Conservation (phyloP, 1,140 invertebrate genomes). For the Plodia interpunctella region DNA sequence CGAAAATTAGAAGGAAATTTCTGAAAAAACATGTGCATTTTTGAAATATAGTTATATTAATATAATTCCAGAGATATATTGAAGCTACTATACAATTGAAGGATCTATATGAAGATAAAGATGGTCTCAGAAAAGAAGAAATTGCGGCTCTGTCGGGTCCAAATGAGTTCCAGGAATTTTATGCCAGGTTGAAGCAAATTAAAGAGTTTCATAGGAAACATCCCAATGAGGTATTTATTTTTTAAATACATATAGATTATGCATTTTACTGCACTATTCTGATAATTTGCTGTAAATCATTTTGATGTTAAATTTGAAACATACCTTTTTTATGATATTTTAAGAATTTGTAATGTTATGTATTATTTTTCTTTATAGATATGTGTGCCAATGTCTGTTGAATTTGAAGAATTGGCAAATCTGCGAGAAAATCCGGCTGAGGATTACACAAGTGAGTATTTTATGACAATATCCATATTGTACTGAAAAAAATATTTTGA, state of each 20-base stretch:
- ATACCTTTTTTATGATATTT: too few species aligned
- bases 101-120: constrained; percentile 98
- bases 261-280: too few species aligned
- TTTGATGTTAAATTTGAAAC: too few species aligned
- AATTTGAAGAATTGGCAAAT: constrained; percentile 97
- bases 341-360: background rate
- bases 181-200: constrained; percentile 93
- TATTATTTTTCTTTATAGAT: constrained; percentile 73
- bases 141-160: constrained; percentile 95
- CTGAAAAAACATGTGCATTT: too few species aligned
- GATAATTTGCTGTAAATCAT: too few species aligned
- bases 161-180: constrained; percentile 99
- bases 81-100: constrained; percentile 90
- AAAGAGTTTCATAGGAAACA: constrained; percentile 98
- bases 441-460: constrained; percentile 78
- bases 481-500: too few species aligned
- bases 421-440: constrained; percentile 91
- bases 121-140: constrained; percentile 96
- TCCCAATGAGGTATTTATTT: constrained; percentile 89
- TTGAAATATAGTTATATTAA: background rate
- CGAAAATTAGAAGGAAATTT: too few species aligned
- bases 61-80: constrained; percentile 85
- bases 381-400: constrained; percentile 96
- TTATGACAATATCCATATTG: background rate
- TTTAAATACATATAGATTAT: background rate